Evolutionary conservation across 2,888 invertebrate species (phyloP).

Genomic region (Spatulosminthurus flaviceps): DNA sequence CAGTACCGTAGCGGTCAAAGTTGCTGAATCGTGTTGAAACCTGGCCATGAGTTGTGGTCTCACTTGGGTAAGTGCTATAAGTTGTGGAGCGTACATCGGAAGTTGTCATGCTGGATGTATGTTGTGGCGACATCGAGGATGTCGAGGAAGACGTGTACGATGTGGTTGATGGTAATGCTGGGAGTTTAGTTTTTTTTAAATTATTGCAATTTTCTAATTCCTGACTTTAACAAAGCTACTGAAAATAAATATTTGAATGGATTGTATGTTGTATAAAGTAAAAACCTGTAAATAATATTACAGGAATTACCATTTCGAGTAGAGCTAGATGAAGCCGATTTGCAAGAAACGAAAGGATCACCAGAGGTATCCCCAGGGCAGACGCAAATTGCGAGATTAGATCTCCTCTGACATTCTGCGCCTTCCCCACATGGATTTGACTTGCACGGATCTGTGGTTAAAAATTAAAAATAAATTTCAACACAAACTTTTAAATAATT

Average conservation of each 20-base stretch:
- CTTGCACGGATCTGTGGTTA: conserved; percentile 52
- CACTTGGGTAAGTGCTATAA: background rate
- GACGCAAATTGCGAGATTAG: conserved; percentile 55
- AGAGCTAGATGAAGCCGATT: conserved; percentile 6
- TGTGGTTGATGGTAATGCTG: background rate
- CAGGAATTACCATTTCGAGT: conserved; percentile 1
- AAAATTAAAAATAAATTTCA: too few relatives aligned
- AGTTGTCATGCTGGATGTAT: background rate
- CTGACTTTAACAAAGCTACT: too few relatives aligned
- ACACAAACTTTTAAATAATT: too few relatives aligned
- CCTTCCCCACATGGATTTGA: conserved; percentile 57
- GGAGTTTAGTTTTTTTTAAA: background rate
- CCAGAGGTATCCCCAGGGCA: conserved; percentile 54
- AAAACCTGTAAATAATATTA: too few relatives aligned
- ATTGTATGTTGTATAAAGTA: too few relatives aligned
- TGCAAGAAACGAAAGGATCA: conserved; percentile 59
- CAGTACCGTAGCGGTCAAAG: conserved; percentile 15
- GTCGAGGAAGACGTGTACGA: conserved; percentile 24
- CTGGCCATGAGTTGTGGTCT: background rate
- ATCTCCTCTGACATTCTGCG: conserved; percentile 55
- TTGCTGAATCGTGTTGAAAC: background rate
- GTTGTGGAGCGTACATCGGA: background rate
- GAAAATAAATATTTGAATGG: too few relatives aligned
- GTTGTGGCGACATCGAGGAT: too few relatives aligned
- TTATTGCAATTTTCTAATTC: too few relatives aligned